Percentiles rank a stretch among this genome's conserved stretches.
Conservation (phyloP, 2,797 vertebrate genomes). For the Neopelma chrysocephalum region DNA sequence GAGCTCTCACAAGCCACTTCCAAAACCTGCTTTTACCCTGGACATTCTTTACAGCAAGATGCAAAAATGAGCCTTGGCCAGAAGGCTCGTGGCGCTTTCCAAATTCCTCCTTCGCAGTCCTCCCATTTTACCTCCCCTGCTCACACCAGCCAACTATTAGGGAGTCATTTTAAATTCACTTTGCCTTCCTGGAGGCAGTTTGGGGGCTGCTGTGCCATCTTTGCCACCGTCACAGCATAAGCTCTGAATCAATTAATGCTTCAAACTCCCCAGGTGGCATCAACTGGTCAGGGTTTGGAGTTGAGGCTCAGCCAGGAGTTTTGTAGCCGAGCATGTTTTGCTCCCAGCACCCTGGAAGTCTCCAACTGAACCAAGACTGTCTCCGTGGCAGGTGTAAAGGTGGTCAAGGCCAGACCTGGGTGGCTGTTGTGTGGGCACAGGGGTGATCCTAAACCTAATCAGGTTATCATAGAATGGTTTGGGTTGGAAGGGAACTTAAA, state of each 20-base stretch:
- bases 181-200: neutral
- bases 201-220: neutral
- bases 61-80: neutral
- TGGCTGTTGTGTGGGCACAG: neutral
- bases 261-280: neutral
- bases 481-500: neutral
- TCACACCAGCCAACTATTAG: neutral
- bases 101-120: neutral
- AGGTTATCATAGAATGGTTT: neutral
- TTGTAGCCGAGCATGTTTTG: neutral
- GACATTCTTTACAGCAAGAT: neutral
- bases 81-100: neutral
- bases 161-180: neutral
- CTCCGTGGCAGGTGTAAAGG: neutral
- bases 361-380: fast-evolving
- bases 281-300: fast-evolving
- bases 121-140: neutral
- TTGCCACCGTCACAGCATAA: neutral
- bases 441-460: fast-evolving
- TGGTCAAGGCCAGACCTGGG: neutral
- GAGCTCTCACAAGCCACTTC: neutral
- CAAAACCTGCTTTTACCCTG: neutral
- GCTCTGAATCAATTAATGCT: fast-evolving
- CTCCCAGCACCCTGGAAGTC: neutral
- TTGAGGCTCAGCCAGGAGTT: neutral